A percentile compares a stretch with the other conserved stretches of the same genome.
Evolutionary conservation across 2,888 invertebrate genomes (phyloP).

Genomic region (Parnassius mnemosyne): DNA sequence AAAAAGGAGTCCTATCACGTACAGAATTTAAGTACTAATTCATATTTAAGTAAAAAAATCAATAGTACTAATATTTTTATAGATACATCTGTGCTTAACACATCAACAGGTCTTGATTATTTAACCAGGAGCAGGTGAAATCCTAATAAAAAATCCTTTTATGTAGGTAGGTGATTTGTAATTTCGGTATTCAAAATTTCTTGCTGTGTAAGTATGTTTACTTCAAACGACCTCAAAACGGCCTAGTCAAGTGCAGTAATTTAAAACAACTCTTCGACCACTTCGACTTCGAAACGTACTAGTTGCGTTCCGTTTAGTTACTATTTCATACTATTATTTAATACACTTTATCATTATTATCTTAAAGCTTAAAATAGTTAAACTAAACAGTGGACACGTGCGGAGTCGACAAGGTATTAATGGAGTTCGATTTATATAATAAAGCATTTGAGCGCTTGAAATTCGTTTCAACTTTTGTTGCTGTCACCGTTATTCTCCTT

Average conservation of each 20-base stretch:
- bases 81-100: no score
- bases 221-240: constrained; percentile 76
- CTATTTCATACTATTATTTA: constrained; percentile 33
- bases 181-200: no score
- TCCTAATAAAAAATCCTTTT: no score
- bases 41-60: no score
- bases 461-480: constrained; percentile 40
- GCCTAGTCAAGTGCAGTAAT: constrained; percentile 74
- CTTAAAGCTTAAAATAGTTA: constrained; percentile 54
- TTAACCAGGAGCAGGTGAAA: no score
- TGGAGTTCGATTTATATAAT: constrained; percentile 62
- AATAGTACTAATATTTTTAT: no score
- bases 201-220: no score
- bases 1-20: no score
- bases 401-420: constrained; percentile 75
- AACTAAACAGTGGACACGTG: constrained; percentile 61
- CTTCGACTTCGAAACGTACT: constrained; percentile 69
- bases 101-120: no score
- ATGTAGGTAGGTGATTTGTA: no score
- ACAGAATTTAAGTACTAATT: no score
- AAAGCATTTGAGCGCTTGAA: constrained; percentile 65
- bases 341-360: constrained; percentile 31
- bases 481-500: constrained; percentile 36
- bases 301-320: constrained; percentile 62
- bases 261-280: constrained; percentile 56